Conservation (phyloP, 2,888 invertebrate genomes). For the Phytoseiulus persimilis region DNA sequence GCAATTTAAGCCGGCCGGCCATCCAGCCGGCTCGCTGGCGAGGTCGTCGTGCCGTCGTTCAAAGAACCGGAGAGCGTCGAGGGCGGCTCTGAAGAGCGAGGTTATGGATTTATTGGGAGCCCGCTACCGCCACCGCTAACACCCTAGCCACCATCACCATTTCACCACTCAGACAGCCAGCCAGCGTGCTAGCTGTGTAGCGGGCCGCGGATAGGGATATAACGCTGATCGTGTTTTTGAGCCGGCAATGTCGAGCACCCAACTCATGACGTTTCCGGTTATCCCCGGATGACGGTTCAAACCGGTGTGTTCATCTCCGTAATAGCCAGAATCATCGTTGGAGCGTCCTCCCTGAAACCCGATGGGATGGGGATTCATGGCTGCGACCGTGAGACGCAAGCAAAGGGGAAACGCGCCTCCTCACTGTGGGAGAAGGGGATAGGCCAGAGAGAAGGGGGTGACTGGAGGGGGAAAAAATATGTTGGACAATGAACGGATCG, state of each 20-base stretch:
- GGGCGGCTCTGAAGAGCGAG: constrained; percentile 13
- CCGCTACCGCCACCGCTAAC: background rate
- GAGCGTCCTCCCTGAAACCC: too few species aligned
- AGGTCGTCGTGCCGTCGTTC: constrained; percentile 5
- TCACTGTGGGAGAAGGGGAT: too few species aligned
- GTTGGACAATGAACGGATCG: too few species aligned
- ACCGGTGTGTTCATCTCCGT: too few species aligned
- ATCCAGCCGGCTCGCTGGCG: background rate
- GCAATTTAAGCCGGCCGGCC: constrained; percentile 12
- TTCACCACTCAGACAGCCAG: background rate
- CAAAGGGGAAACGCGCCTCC: too few species aligned
- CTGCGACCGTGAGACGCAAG: too few species aligned
- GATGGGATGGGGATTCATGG: too few species aligned
- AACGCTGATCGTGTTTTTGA: background rate
- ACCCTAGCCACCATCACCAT: background rate
- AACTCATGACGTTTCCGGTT: too few species aligned
- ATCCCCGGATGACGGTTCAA: too few species aligned
- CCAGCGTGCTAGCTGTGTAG: background rate
- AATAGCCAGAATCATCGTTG: too few species aligned
- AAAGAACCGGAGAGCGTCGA: background rate
- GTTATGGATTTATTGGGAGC: constrained; percentile 33
- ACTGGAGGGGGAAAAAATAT: too few species aligned
- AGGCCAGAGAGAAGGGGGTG: too few species aligned
- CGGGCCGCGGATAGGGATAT: background rate
- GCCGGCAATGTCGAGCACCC: background rate